A percentile compares a stretch with the other conserved stretches of the same genome.
Conservation (phyloP, 2,888 invertebrate species). For the Eurois occulta region DNA sequence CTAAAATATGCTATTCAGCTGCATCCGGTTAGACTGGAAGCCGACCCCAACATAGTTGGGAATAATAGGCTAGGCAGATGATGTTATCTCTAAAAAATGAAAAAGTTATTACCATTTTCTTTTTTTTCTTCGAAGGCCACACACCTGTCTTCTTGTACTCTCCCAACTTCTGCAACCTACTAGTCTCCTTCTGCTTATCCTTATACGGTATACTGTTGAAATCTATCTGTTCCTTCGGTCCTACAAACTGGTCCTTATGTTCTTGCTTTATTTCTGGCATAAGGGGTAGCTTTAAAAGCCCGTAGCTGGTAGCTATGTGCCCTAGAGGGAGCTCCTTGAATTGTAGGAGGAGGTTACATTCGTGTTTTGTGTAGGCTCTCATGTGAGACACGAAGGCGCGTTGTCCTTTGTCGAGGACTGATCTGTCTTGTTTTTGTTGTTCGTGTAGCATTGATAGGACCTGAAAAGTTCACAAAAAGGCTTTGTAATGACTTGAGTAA, state of each 20-base stretch:
- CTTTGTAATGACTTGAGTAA: neutral
- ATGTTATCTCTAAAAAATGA: neutral
- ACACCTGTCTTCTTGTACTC: conserved; percentile 93
- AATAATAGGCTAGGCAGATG: neutral
- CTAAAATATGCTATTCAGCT: neutral
- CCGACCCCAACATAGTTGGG: neutral
- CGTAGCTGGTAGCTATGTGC: conserved; percentile 96
- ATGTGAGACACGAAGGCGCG: conserved; percentile 98
- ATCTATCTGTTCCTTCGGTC: conserved; percentile 91
- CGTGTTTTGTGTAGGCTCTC: conserved; percentile 98
- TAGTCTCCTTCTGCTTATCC: conserved; percentile 94
- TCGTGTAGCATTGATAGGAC: conserved; percentile 91
- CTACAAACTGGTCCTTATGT: conserved; percentile 86
- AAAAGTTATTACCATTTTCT: conserved; percentile 82
- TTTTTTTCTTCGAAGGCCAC: conserved; percentile 92
- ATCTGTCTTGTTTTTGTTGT: conserved; percentile 93
- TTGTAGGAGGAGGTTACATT: conserved; percentile 96
- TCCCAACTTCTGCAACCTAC: conserved; percentile 93
- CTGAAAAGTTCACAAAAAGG: conserved; percentile 66
- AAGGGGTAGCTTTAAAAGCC: conserved; percentile 96
- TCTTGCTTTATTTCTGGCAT: conserved; percentile 98
- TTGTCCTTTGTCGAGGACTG: conserved; percentile 96
- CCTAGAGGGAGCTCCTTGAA: conserved; percentile 96
- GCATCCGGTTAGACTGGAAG: neutral
- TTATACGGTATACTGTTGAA: conserved; percentile 94